phyloP scores from a whole-genome alignment of 2,888 invertebrate genomes.

The Nudaria mundana region DNA sequence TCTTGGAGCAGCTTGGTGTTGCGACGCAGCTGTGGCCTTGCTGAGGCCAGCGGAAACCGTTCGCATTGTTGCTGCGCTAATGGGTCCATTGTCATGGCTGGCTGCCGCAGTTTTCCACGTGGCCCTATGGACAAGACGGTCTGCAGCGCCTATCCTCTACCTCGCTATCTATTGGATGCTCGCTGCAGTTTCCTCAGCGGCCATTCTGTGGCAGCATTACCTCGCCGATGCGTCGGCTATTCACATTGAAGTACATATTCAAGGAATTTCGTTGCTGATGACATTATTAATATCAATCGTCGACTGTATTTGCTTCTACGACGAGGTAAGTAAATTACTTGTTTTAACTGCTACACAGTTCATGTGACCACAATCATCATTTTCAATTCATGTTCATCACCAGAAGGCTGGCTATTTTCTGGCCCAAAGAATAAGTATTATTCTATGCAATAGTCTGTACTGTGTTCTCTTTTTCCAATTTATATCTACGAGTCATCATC shows the following conservation, averaged over 20 bases:
- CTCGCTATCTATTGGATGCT: constrained; percentile 72
- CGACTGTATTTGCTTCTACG: constrained; percentile 70
- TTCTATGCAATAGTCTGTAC: no score
- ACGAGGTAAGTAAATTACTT: constrained; percentile 51
- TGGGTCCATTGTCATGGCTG: constrained; percentile 65
- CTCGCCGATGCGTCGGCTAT: constrained; percentile 30
- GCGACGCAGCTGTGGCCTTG: constrained; percentile 53
- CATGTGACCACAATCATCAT: no score
- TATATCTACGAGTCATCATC: no score
- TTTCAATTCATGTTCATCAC: no score
- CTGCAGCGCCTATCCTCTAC: constrained; percentile 67
- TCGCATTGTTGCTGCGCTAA: constrained; percentile 51
- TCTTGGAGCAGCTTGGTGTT: constrained; percentile 56
- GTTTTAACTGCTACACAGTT: no score
- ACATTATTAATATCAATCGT: constrained; percentile 53
- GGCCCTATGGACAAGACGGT: constrained; percentile 60
- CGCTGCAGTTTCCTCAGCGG: constrained; percentile 50
- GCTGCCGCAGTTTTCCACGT: constrained; percentile 67
- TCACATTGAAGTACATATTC: constrained; percentile 57
- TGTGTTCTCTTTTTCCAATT: no score
- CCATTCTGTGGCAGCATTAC: constrained; percentile 52
- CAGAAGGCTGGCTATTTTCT: no score
- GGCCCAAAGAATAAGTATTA: no score
- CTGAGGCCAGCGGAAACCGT: constrained; percentile 53
- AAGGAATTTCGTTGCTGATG: constrained; percentile 48